A percentile compares a stretch with the other conserved stretches of the same genome.
Evolutionary conservation across 2,888 invertebrate genomes (phyloP).

Genomic region (Danaus chrysippus): DNA sequence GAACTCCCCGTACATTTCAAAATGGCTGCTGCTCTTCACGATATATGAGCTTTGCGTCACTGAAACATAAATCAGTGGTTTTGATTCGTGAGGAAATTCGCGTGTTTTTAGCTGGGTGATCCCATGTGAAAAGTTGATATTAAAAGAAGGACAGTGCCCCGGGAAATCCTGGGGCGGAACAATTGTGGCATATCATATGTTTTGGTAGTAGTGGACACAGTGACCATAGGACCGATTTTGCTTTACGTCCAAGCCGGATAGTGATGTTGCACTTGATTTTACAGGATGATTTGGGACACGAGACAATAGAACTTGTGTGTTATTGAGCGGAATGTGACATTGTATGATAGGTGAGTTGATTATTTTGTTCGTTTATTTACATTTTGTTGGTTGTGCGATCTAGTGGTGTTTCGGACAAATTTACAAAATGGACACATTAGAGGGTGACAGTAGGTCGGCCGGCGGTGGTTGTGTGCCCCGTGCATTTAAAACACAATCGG

Average conservation of each 20-base stretch:
- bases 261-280: conserved; percentile 74
- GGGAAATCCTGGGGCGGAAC: conserved; percentile 56
- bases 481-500: conserved; percentile 44
- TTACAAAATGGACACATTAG: conserved; percentile 68
- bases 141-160: conserved; percentile 55
- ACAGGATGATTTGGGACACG: conserved; percentile 73
- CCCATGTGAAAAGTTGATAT: conserved; percentile 62
- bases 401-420: conserved; percentile 59
- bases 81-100: conserved; percentile 61
- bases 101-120: conserved; percentile 64
- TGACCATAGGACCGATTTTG: conserved; percentile 76
- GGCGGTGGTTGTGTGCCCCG: conserved; percentile 48
- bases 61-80: conserved; percentile 77
- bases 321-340: conserved; percentile 80
- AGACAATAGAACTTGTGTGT: conserved; percentile 69
- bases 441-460: conserved; percentile 56
- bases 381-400: conserved; percentile 56
- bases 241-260: conserved; percentile 72
- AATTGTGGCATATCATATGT: conserved; percentile 76
- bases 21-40: conserved; percentile 80
- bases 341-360: conserved; percentile 73
- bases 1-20: conserved; percentile 80
- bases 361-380: conserved; percentile 70
- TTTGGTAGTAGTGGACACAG: conserved; percentile 72
- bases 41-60: conserved; percentile 81